Percentiles rank a stretch among this genome's conserved stretches.
These are phyloP conservation scores for Anthrax anthrax DNA, from an alignment of 2,888 invertebrate genomes.

Conservation along the genomic window DNA sequence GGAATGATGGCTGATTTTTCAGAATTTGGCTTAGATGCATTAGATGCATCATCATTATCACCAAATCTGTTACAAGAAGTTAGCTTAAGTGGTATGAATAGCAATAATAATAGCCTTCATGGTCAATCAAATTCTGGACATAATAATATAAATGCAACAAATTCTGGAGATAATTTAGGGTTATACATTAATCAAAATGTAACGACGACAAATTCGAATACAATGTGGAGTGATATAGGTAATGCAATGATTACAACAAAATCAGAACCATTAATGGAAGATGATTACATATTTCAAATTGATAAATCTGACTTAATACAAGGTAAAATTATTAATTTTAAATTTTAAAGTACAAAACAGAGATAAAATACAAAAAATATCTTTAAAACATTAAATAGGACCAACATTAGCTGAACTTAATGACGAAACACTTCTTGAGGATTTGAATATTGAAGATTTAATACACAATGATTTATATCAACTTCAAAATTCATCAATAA, in stretches of 20 bases:
- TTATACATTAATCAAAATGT: conserved; percentile 21
- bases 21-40: conserved; percentile 29
- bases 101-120: not conserved
- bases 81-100: conserved; percentile 22
- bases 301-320: conserved; percentile 76
- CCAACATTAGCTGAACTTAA: conserved; percentile 75
- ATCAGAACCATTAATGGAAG: conserved; percentile 59
- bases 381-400: conserved; percentile 28
- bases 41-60: conserved; percentile 30
- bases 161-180: conserved; percentile 14
- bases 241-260: conserved; percentile 34
- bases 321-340: conserved; percentile 13
- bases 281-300: conserved; percentile 79
- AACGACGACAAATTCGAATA: conserved; percentile 24
- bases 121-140: conserved; percentile 2
- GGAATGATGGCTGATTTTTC: conserved; percentile 27
- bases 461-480: conserved; percentile 18
- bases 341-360: no score
- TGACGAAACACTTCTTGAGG: conserved; percentile 63
- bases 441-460: conserved; percentile 75
- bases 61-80: conserved; percentile 32
- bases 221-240: conserved; percentile 34
- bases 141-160: not conserved
- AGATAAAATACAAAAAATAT: no score
- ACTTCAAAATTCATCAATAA: conserved; percentile 1